Conservation (phyloP, 1,140 invertebrate genomes). For the Ceratosolen solmsi region DNA sequence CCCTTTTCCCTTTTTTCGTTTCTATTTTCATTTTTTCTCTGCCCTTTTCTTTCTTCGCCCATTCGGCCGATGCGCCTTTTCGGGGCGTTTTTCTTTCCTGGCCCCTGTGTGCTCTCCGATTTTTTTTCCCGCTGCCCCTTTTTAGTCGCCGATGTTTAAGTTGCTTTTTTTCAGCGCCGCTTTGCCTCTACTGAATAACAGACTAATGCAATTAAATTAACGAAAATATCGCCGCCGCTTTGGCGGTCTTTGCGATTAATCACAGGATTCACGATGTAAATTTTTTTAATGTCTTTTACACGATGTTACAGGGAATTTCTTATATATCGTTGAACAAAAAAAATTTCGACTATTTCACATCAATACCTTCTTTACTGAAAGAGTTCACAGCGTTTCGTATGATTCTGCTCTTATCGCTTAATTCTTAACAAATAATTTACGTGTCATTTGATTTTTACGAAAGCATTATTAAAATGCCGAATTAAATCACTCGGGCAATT, state of each 20-base stretch:
- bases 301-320: not conserved
- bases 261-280: not conserved
- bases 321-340: not conserved
- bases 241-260: slow-evolving; percentile 20
- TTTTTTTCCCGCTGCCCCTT: not conserved
- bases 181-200: slow-evolving; percentile 12
- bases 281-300: slow-evolving; percentile 23
- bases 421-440: not conserved
- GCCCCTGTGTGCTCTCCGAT: not conserved
- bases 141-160: not conserved
- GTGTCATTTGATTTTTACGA: too few relatives aligned
- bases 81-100: slow-evolving; percentile 20
- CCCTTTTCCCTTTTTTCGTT: not conserved
- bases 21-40: slow-evolving; percentile 33
- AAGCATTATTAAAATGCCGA: not conserved
- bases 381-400: not conserved
- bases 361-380: not conserved
- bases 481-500: not conserved
- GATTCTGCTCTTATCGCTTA: not conserved
- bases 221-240: slow-evolving; percentile 26
- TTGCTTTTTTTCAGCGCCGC: not conserved
- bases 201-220: slow-evolving; percentile 43
- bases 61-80: slow-evolving; percentile 21
- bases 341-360: not conserved
- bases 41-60: not conserved